Conservation (phyloP, 2,113 vertebrate species). For the Dasyurus viverrinus region DNA sequence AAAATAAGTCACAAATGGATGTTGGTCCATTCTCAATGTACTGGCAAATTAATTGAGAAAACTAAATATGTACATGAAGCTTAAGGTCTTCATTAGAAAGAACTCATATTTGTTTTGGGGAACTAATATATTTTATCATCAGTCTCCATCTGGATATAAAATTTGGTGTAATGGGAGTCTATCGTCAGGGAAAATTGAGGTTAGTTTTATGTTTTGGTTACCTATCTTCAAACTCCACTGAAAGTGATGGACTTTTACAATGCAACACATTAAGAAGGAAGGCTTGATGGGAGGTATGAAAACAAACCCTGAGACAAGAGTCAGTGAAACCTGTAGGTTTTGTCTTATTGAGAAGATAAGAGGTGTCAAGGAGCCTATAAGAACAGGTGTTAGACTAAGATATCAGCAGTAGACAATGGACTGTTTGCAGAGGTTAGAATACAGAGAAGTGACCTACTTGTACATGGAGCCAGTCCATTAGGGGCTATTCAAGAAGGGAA, state of each 20-base stretch:
- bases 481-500: neutral
- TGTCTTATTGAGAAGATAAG: neutral
- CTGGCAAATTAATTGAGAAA: neutral
- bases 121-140: neutral
- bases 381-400: neutral
- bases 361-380: neutral
- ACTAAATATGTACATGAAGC: neutral
- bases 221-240: neutral
- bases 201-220: neutral
- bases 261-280: neutral
- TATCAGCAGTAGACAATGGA: neutral
- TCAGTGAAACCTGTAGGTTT: neutral
- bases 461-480: neutral
- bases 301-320: neutral
- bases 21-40: neutral
- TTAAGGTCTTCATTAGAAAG: neutral
- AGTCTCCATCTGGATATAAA: neutral
- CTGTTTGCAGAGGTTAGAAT: neutral
- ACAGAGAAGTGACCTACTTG: neutral
- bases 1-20: neutral
- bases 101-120: neutral
- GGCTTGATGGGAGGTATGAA: neutral
- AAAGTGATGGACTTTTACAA: neutral
- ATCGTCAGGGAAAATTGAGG: neutral
- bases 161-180: neutral